A percentile compares a stretch with the other conserved stretches of the same genome.
These are phyloP conservation scores for Oreochromis spilurus DNA, from an alignment of 2,113 vertebrate genomes.

Conservation along the genomic window DNA sequence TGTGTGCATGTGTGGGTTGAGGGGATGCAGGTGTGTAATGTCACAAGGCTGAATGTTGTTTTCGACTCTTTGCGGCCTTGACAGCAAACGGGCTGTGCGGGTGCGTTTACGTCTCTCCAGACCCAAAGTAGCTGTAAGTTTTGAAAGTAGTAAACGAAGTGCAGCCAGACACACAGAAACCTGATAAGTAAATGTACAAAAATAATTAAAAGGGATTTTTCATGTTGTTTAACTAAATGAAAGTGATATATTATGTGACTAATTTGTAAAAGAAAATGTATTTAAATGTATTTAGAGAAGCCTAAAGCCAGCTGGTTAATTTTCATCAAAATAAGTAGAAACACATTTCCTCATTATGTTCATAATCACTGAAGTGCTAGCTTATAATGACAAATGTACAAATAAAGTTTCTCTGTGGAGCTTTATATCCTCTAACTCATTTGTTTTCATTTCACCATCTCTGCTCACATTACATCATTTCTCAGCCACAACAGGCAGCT, in stretches of 20 bases:
- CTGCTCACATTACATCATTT: background rate
- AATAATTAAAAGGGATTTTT: background rate
- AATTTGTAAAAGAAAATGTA: background rate
- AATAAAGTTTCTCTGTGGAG: background rate
- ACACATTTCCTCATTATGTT: background rate
- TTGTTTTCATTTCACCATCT: background rate
- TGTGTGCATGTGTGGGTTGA: slow-evolving; percentile 5
- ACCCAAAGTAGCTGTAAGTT: background rate
- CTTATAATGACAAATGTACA: background rate
- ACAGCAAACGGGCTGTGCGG: slow-evolving; percentile 1
- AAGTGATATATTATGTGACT: background rate
- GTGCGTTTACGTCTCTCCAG: background rate
- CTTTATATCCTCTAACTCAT: background rate
- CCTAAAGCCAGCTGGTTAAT: background rate
- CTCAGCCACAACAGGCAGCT: background rate
- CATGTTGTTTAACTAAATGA: background rate
- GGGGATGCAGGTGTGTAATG: background rate
- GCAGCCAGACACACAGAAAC: background rate
- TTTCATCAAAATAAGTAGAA: background rate
- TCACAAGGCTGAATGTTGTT: slow-evolving; percentile 26
- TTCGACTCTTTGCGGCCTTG: slow-evolving; percentile 12
- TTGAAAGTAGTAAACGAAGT: background rate
- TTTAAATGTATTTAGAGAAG: background rate
- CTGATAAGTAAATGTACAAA: background rate
- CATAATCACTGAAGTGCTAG: background rate